A percentile compares a stretch with the other conserved stretches of the same genome.
Evolutionary conservation across 2,113 vertebrate species (phyloP).

Genomic region (Budorcas taxicolor): DNA sequence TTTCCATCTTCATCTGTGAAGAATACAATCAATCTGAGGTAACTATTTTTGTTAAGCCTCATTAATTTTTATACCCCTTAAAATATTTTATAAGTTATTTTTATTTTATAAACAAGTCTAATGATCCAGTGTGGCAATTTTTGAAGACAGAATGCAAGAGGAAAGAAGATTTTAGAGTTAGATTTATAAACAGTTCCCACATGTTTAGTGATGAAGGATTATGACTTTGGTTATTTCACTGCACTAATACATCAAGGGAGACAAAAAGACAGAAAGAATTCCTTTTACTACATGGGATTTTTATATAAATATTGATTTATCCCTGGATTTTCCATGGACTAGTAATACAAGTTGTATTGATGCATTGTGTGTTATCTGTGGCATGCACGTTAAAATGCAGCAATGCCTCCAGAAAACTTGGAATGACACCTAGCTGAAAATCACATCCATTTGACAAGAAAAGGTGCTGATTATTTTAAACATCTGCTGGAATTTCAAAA

Average conservation of each 20-base stretch:
- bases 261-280: not conserved
- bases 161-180: not conserved
- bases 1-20: not conserved
- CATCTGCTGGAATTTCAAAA: conserved; percentile 30
- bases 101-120: not conserved
- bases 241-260: not conserved
- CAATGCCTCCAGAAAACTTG: not conserved
- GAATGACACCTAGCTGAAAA: conserved; percentile 32
- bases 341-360: not conserved
- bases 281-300: not conserved
- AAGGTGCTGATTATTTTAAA: conserved; percentile 30
- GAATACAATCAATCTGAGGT: not conserved
- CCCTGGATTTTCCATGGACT: not conserved
- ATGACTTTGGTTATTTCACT: not conserved
- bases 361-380: not conserved
- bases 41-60: not conserved
- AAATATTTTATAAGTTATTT: not conserved
- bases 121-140: not conserved
- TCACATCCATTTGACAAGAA: conserved; percentile 24
- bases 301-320: not conserved
- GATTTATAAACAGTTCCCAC: not conserved
- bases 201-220: not conserved
- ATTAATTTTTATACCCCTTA: not conserved
- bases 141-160: not conserved
- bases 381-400: not conserved